These are phyloP conservation scores for Elaphurus davidianus DNA, from an alignment of 2,113 vertebrate species.

Conservation along the genomic window DNA sequence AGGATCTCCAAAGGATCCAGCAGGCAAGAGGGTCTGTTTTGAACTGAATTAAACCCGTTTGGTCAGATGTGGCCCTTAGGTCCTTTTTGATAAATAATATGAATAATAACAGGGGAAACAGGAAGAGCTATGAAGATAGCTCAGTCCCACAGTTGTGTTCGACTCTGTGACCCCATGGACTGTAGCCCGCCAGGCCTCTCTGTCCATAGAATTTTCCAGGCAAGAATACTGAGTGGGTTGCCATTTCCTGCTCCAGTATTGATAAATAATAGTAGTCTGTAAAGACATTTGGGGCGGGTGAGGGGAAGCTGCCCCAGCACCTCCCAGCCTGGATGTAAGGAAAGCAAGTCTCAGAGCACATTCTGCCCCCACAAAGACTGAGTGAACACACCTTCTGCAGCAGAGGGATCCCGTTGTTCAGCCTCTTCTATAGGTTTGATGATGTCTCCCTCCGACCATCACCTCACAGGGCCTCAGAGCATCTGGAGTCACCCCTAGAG, in stretches of 20 bases:
- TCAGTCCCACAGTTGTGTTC: background rate
- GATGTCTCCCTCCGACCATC: background rate
- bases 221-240: background rate
- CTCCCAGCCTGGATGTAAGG: background rate
- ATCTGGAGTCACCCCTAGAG: background rate
- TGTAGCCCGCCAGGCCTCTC: background rate
- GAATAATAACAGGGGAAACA: background rate
- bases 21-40: background rate
- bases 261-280: background rate
- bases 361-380: background rate
- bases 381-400: background rate
- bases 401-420: background rate
- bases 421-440: background rate
- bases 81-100: background rate
- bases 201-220: background rate
- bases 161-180: background rate
- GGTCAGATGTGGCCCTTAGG: too few relatives aligned
- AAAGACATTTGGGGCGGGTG: background rate
- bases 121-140: background rate
- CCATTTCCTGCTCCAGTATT: background rate
- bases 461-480: background rate
- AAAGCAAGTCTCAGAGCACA: background rate
- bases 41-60: background rate
- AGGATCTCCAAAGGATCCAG: background rate
- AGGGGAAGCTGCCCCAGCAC: background rate